Percentiles rank a stretch among this genome's conserved stretches.
Evolutionary conservation across 2,113 vertebrate species (phyloP).

Genomic region (Trematomus loennbergii): DNA sequence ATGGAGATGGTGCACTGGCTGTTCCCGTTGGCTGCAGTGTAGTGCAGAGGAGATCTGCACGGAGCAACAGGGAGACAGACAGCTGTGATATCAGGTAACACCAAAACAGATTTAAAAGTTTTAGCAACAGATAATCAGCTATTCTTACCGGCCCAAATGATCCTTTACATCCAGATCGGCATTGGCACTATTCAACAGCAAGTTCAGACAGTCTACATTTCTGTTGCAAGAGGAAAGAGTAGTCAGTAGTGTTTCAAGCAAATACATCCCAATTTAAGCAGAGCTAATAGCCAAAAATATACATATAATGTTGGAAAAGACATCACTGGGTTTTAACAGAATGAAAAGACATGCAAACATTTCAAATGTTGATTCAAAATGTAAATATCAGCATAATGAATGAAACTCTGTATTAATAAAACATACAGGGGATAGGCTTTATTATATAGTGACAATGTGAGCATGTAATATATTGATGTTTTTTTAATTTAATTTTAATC

Average conservation of each 20-base stretch:
- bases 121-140: not conserved
- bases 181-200: constrained; percentile 90
- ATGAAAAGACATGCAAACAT: no score
- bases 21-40: constrained; percentile 92
- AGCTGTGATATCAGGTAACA: not conserved
- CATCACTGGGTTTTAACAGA: no score
- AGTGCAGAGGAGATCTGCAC: constrained; percentile 93
- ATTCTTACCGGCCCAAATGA: constrained; percentile 90
- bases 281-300: no score
- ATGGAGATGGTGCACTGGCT: constrained; percentile 91
- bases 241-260: not conserved
- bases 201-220: constrained; percentile 95
- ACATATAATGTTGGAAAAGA: no score
- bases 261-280: not conserved
- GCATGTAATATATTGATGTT: no score
- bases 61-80: not conserved
- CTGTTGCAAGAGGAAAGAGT: constrained; percentile 70
- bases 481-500: no score
- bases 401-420: no score
- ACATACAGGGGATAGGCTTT: no score
- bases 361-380: no score
- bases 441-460: no score
- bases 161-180: constrained; percentile 92
- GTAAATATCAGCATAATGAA: no score
- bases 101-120: not conserved